Evolutionary conservation across 2,113 vertebrate species (phyloP), one percentile per base, ranked within the genome.

Genomic region (Hiodon tergisus): DNA sequence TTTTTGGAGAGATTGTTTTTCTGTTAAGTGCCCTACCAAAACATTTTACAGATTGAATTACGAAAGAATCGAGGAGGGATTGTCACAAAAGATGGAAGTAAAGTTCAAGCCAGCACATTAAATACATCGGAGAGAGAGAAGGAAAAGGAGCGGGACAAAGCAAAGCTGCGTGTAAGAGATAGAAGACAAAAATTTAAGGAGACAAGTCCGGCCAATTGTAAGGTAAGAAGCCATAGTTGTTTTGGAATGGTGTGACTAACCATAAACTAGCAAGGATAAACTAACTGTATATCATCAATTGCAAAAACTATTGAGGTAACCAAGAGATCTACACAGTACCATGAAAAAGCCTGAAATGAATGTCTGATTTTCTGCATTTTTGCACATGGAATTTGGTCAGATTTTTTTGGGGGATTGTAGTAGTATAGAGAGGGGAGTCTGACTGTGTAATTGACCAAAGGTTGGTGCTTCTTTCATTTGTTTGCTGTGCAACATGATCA

Each of bases 31-130:
- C 71, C 72, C 3, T 73, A 6, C 79, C 59, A 14, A 59, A 17
- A 52, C 50, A 52, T 62, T 14, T 62, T 68, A 6, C 78, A 92
- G 91, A 90, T 90, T 67, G 91, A 92, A 76, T 82, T 91, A 13
- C 85, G 91, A 9, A 91, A 89, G 80, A 86, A 74, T 67, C 71
- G 83, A 61, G 78, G 89, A 63, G 88, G 78, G 1, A 74, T 87
- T 6, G 31, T 76, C 3, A 73, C 83, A 2, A 91, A 90, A 73
- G 90, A 92, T 50, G 14, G 78, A 1, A 81, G 58, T 9, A 71
- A 75, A 17, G 17, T 47, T 4, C 61, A 16, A 0, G 53, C 71
- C 0, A 83, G 55, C 78, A 83, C 72, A 2, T 17, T 81, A 8
- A 71, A 9, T 48, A 77, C 81, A 4, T 81, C 74, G 2, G 90